Base-by-base conservation (phyloP, 2,113 vertebrate species). In the Rhinolophus ferrumequinum region DNA sequence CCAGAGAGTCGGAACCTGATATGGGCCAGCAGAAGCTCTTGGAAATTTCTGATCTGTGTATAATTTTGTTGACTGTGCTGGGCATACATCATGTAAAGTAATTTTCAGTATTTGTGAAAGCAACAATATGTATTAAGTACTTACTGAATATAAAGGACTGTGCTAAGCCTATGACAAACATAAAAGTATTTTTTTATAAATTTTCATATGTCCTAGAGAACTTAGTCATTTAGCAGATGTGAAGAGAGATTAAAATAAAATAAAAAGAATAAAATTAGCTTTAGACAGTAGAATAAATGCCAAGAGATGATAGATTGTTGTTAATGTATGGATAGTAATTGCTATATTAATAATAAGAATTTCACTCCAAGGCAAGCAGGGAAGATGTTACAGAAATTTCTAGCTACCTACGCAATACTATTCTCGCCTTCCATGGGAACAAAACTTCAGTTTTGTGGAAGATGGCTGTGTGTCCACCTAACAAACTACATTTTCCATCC, bases 171-270 rank as follows among this genome's bases (percentile, higher is more conserved):
- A 15, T 62, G 47, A 18, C 24, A 79, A 94, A 50, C 11, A 76
- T 47, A 28, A 58, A 87, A 69, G 26, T 58, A 11, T 69, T 77
- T 92, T 92, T 73, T 41, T n/a, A 28, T 30, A 28, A 56, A 73
- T 26, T 72, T 87, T 93, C 35, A 28, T 33, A 28, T 86, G 22
- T 30, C 30, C 19, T 56, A 66, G 41, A 60, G 5, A 94, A 72
- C 10, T 47, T 91, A 62, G 14, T 47, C 54, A 12, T 56, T 80
- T 79, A 75, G 4, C 44, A 85, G 35, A 30, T 10, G 2, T 85
- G 28, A 81, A 95, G 90, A 86, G 19, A 8, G 33, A 93, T 93
- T 47, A 91, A 76, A 91, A 52, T 52, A 22, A 83, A 96, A 64
- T 44, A 28, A 86, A 67, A 90, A 41, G 47, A 93, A 28, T 58